Percentiles rank a stretch among this genome's conserved stretches.
Evolutionary conservation across 1,140 invertebrate species (phyloP).

Genomic region (Drusus annulatus): DNA sequence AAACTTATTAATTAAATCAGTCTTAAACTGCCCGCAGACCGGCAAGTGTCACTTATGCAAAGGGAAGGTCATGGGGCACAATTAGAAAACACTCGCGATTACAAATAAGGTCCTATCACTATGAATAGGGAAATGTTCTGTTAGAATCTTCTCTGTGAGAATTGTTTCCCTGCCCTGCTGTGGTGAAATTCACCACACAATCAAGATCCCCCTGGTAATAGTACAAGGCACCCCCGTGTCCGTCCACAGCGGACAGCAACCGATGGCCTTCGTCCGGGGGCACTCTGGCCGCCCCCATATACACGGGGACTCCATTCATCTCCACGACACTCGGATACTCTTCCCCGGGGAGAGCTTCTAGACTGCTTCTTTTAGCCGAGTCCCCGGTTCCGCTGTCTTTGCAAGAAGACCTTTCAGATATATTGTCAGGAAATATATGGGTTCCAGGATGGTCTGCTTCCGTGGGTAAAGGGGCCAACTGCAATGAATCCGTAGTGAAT

Average conservation of each 20-base stretch:
- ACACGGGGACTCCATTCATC: slow-evolving; percentile 16
- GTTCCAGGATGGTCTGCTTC: slow-evolving; percentile 58
- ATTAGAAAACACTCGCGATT: slow-evolving; percentile 35
- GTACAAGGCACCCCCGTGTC: background rate
- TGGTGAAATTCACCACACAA: background rate
- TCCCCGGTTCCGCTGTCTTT: slow-evolving; percentile 80
- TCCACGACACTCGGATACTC: slow-evolving; percentile 27
- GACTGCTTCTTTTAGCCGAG: slow-evolving; percentile 76
- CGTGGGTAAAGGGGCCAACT: slow-evolving; percentile 66
- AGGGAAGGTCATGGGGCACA: slow-evolving; percentile 1
- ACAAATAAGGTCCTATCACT: slow-evolving; percentile 10
- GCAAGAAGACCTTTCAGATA: slow-evolving; percentile 73
- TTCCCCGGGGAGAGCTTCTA: slow-evolving; percentile 67
- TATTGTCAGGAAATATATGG: slow-evolving; percentile 68
- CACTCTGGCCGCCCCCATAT: background rate
- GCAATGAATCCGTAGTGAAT: slow-evolving; percentile 67
- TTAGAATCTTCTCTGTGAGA: slow-evolving; percentile 19
- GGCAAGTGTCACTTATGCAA: slow-evolving; percentile 40
- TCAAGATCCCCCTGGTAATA: slow-evolving; percentile 14
- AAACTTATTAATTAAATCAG: slow-evolving; percentile 50
- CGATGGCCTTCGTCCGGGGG: slow-evolving; percentile 35
- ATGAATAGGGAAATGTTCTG: slow-evolving; percentile 55
- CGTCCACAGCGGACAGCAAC: slow-evolving; percentile 31
- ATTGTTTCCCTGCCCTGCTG: background rate
- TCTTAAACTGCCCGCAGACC: slow-evolving; percentile 44